Conservation (phyloP, 2,797 vertebrate species). For the Xerus rutilus region DNA sequence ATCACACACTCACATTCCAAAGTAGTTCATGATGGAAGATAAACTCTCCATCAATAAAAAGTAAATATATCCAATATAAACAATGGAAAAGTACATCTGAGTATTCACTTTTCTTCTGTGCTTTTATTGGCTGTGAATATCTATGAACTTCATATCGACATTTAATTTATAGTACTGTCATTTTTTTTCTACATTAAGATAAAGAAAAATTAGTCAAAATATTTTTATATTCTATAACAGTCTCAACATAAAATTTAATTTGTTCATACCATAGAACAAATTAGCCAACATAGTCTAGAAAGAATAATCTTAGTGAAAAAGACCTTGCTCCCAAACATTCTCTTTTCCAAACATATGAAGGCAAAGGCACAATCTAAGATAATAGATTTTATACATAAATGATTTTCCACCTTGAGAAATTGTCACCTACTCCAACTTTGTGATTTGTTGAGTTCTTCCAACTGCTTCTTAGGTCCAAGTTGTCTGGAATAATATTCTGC, state of each 20-base stretch:
- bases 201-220: not conserved
- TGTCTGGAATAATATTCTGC: constrained; percentile 66
- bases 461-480: constrained; percentile 55
- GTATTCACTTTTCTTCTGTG: not conserved
- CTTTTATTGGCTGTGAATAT: not conserved
- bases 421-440: not conserved
- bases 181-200: constrained; percentile 22
- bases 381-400: constrained; percentile 52
- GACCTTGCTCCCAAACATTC: not conserved
- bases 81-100: not conserved
- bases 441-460: constrained; percentile 57
- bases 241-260: not conserved
- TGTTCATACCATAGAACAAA: not conserved
- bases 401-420: constrained; percentile 61
- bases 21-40: not conserved
- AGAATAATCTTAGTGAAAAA: not conserved
- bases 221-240: not conserved
- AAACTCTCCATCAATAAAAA: not conserved
- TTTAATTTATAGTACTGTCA: not conserved
- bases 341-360: constrained; percentile 50
- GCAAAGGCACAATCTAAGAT: not conserved
- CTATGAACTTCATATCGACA: not conserved
- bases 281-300: constrained; percentile 33
- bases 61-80: not conserved
- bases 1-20: not conserved